Evolutionary conservation across 2,888 invertebrate species (phyloP).

Genomic region (Zootermopsis nevadensis): DNA sequence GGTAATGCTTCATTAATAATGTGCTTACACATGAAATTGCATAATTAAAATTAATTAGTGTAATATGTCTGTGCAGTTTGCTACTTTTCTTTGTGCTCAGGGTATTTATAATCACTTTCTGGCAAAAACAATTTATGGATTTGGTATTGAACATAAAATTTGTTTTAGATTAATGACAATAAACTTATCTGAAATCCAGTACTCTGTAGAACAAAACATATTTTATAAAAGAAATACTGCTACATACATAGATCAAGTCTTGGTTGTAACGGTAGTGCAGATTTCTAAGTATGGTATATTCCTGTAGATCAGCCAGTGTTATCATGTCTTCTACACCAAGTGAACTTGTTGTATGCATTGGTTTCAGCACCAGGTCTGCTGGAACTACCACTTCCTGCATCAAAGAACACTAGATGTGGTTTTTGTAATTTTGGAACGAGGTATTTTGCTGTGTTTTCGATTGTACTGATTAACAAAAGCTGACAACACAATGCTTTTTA

Average conservation of each 20-base stretch:
- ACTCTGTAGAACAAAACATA: neutral
- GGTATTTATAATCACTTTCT: too few species aligned
- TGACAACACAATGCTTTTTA: too few species aligned
- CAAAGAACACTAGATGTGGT: neutral
- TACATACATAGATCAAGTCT: constrained; percentile 90
- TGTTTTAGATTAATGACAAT: too few species aligned
- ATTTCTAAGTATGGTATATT: constrained; percentile 92
- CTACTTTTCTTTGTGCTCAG: too few species aligned
- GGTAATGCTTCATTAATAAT: too few species aligned
- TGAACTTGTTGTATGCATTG: constrained; percentile 83
- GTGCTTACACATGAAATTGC: too few species aligned
- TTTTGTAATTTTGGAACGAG: neutral
- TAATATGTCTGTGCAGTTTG: too few species aligned
- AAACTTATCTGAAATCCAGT: too few species aligned
- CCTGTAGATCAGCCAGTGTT: constrained; percentile 92
- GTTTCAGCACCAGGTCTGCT: constrained; percentile 72
- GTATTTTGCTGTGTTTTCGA: neutral
- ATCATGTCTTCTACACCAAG: constrained; percentile 96
- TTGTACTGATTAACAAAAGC: too few species aligned
- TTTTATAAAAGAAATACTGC: neutral
- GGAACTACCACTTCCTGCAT: constrained; percentile 56
- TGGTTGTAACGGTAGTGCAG: constrained; percentile 88
- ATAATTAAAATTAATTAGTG: too few species aligned
- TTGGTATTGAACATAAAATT: too few species aligned
- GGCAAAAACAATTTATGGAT: too few species aligned